Percentiles rank a stretch among this genome's conserved stretches.
phyloP scores from a whole-genome alignment of 1,140 invertebrate species.

The Maniola jurtina region DNA sequence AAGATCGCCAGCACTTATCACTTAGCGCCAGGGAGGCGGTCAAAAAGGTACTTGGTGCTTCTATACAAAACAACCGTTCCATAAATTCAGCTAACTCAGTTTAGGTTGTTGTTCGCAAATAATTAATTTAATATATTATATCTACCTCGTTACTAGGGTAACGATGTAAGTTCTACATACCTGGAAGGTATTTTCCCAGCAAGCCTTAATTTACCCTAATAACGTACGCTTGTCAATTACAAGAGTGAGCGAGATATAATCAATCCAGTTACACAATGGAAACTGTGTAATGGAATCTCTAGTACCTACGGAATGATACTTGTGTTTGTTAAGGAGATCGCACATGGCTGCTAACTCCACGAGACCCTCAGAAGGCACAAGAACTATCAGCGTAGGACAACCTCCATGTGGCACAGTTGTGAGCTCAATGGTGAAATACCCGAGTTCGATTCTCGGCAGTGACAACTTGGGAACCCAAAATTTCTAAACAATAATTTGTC shows the following conservation, averaged over 20 bases:
- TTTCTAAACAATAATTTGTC: too few species aligned
- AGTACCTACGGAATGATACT: not conserved
- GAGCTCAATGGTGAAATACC: not conserved
- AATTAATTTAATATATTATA: too few species aligned
- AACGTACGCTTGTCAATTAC: not conserved
- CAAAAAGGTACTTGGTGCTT: too few species aligned
- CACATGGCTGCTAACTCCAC: too few species aligned
- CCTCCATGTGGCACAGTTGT: too few species aligned
- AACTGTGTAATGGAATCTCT: not conserved
- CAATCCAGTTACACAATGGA: not conserved
- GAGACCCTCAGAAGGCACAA: too few species aligned
- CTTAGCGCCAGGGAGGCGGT: too few species aligned
- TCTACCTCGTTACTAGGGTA: not conserved
- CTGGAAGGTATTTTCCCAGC: not conserved
- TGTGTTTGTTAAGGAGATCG: not conserved
- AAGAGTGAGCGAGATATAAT: not conserved
- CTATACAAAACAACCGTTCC: too few species aligned
- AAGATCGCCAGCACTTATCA: too few species aligned
- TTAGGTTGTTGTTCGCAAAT: too few species aligned
- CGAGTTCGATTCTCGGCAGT: not conserved
- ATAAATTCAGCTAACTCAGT: too few species aligned
- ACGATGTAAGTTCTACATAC: not conserved
- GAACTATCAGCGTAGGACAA: too few species aligned
- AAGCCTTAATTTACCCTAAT: not conserved
- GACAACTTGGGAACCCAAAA: not conserved